Percentiles rank a stretch among this genome's conserved stretches.
Conservation (phyloP, 2,113 vertebrate species). For the Callipepla squamata region DNA sequence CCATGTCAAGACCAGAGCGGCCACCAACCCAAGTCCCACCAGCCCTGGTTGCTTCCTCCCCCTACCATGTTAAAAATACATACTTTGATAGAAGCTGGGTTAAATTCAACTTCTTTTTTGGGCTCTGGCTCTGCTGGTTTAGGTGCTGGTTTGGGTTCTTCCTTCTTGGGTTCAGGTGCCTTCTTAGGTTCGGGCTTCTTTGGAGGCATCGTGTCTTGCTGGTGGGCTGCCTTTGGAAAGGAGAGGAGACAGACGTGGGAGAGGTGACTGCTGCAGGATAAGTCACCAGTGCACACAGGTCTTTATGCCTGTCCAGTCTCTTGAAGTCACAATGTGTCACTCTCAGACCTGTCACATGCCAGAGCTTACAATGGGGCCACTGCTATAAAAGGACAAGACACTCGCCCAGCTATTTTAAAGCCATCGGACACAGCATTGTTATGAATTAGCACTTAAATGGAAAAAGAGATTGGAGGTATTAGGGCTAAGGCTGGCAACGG, state of each 20-base stretch:
- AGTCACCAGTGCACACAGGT: neutral
- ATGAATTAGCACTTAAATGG: constrained; percentile 20
- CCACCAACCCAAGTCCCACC: neutral
- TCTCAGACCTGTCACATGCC: constrained; percentile 62
- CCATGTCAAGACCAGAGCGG: neutral
- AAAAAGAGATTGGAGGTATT: neutral
- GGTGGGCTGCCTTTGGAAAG: neutral
- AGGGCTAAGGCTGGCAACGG: neutral
- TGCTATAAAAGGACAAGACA: constrained; percentile 90
- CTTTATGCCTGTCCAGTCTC: constrained; percentile 80
- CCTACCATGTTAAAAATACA: neutral
- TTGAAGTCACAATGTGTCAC: constrained; percentile 70
- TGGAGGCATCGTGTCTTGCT: constrained; percentile 81
- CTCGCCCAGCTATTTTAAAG: constrained; percentile 89
- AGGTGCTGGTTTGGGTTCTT: constrained; percentile 86
- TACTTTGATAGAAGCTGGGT: constrained; percentile 88
- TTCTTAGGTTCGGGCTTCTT: constrained; percentile 91
- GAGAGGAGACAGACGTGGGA: neutral
- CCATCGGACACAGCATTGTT: constrained; percentile 67
- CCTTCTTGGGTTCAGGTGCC: constrained; percentile 79
- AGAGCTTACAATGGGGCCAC: constrained; percentile 77
- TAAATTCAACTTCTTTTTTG: constrained; percentile 84
- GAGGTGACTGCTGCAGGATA: neutral
- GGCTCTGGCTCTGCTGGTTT: constrained; percentile 77
- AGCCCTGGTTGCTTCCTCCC: neutral